Conservation (phyloP, 2,113 vertebrate species). For the Lophochroa leadbeateri region DNA sequence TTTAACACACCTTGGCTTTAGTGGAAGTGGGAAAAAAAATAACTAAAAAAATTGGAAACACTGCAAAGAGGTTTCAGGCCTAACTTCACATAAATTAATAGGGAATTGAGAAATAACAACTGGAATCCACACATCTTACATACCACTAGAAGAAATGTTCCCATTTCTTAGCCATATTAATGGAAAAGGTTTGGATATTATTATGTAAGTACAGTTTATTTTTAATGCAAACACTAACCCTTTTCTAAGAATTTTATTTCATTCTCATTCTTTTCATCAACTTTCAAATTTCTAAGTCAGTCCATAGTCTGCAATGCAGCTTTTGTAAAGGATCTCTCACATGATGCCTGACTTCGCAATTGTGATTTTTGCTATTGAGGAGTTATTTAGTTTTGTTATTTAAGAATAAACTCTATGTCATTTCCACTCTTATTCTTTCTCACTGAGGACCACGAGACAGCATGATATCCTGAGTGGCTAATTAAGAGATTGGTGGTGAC, state of each 20-base stretch:
- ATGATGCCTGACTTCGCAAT: background rate
- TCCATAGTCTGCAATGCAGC: background rate
- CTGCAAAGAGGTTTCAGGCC: background rate
- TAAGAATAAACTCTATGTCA: background rate
- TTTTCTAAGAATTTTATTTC: background rate
- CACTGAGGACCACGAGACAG: background rate
- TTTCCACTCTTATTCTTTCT: background rate
- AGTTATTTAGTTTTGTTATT: background rate
- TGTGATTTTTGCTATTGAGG: background rate
- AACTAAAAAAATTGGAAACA: background rate
- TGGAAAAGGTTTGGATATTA: background rate
- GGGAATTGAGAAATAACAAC: background rate
- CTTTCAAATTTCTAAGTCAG: background rate
- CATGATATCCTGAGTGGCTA: background rate
- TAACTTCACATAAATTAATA: background rate
- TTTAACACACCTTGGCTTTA: background rate
- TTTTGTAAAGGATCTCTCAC: background rate
- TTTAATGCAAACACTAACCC: background rate
- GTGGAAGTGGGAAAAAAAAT: background rate
- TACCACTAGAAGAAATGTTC: background rate
- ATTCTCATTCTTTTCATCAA: background rate
- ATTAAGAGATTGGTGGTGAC: slow-evolving; percentile 15
- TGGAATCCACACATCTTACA: background rate
- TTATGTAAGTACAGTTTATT: background rate
- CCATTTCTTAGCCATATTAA: background rate